Evolutionary conservation across 2,888 invertebrate genomes (phyloP), one percentile per base, ranked within the genome.

Genomic region (Panopea generosa): DNA sequence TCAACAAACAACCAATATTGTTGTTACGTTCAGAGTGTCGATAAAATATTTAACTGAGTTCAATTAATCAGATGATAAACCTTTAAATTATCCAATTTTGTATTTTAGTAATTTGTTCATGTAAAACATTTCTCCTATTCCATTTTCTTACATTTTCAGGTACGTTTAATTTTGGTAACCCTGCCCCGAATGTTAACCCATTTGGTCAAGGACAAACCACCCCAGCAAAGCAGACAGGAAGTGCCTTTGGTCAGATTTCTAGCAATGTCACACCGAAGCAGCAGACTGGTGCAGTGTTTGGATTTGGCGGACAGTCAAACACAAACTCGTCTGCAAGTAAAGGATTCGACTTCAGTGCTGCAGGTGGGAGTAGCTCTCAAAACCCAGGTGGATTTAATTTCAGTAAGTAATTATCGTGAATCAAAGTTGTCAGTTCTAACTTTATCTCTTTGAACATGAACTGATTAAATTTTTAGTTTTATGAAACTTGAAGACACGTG

Each of bases 191-290:
- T 75, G 78, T 79, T 14, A 75, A 72, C 66, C 75, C 75, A 40
- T 82, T 82, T 67, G 77, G 72, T 22, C 59, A 47, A 45, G 78
- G 74, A n/a, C 75, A 63, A 60, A 74, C 66, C 22, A 71, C 82
- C 16, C 71, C 82, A 52, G 73, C 76, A 11, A 77, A 82, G 53
- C 71, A 78, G 55, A 70, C 78, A 53, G 76, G 74, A 50, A 63
- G 69, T 68, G 74, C 77, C 14, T 78, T 74, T 66, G 76, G 74
- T 11, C 59, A 70, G 52, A 43, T 57, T 22, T 24, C 43, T 33
- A 59, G 18, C 22, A 63, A 71, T 49, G 24, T 60, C 14, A 72
- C 79, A 9, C 78, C 78, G 11, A 67, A 74, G 38, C 40, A 68
- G 2, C 74, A 74, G 74, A 71, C 74, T 26, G 74, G 74, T 20